A percentile compares a stretch with the other conserved stretches of the same genome.
phyloP scores from a whole-genome alignment of 2,113 vertebrate species.

The Phainopepla nitens region DNA sequence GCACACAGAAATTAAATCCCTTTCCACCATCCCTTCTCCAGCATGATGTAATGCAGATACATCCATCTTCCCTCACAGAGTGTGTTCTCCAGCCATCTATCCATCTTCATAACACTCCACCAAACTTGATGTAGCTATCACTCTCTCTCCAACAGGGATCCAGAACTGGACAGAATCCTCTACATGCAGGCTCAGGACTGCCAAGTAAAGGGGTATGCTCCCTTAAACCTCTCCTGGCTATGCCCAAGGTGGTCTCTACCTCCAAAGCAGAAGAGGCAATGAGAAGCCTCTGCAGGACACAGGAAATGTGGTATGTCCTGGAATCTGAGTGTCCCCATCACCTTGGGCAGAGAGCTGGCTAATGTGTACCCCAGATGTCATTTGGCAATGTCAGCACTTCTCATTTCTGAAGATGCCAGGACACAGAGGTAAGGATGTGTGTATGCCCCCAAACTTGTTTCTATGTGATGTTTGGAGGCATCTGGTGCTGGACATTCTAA shows the following conservation, averaged over 20 bases:
- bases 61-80: not conserved
- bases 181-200: not conserved
- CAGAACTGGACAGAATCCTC: not conserved
- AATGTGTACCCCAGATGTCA: not conserved
- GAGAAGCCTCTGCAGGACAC: not conserved
- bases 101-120: not conserved
- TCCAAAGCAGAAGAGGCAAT: not conserved
- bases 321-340: not conserved
- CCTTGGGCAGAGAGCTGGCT: not conserved
- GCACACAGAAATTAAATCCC: not conserved
- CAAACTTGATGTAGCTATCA: not conserved
- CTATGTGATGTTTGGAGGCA: not conserved
- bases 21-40: not conserved
- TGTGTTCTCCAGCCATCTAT: not conserved
- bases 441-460: not conserved
- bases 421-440: not conserved
- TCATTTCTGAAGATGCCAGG: not conserved
- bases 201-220: not conserved
- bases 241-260: not conserved
- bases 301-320: accelerated
- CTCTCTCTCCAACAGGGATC: not conserved
- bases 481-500: not conserved
- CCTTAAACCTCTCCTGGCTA: not conserved
- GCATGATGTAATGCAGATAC: not conserved
- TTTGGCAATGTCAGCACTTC: not conserved